phyloP scores from a whole-genome alignment of 2,113 vertebrate genomes.

The Dipodomys spectabilis region DNA sequence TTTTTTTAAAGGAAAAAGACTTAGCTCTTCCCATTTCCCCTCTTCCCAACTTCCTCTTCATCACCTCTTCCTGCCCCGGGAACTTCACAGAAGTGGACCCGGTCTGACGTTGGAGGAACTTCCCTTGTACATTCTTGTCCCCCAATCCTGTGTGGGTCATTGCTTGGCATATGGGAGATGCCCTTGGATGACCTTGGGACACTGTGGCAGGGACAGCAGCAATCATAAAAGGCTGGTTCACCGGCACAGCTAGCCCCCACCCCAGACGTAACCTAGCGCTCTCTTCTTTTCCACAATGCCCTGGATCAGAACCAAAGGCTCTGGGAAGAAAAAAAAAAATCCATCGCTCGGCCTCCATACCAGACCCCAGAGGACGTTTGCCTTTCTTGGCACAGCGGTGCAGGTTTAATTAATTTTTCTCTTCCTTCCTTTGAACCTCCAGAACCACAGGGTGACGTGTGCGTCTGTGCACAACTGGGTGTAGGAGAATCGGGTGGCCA shows the following conservation, averaged over 20 bases:
- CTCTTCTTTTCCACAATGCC: background rate
- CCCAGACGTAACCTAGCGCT: background rate
- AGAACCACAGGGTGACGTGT: conserved; percentile 51
- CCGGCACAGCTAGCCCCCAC: background rate
- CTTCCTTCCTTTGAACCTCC: conserved; percentile 70
- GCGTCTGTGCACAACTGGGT: conserved; percentile 58
- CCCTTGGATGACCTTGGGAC: background rate
- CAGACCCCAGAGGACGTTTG: conserved; percentile 65
- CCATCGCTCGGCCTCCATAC: conserved; percentile 63
- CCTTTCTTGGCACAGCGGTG: conserved; percentile 69
- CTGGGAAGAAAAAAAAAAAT: background rate
- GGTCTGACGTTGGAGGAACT: background rate
- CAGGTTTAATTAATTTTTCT: conserved; percentile 78
- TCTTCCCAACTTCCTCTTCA: background rate
- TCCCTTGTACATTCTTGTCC: no score
- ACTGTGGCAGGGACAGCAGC: background rate
- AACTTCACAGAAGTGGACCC: background rate
- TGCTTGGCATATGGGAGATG: background rate
- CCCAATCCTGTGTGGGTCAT: no score
- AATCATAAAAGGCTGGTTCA: background rate
- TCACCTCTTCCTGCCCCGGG: no score
- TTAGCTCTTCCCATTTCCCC: background rate
- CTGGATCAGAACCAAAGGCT: conserved; percentile 68
- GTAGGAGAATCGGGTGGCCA: conserved; percentile 72
- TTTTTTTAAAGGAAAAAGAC: no score